These are phyloP conservation scores for Botrylloides violaceus DNA, from an alignment of 23 tunicate species.

Conservation along the genomic window DNA sequence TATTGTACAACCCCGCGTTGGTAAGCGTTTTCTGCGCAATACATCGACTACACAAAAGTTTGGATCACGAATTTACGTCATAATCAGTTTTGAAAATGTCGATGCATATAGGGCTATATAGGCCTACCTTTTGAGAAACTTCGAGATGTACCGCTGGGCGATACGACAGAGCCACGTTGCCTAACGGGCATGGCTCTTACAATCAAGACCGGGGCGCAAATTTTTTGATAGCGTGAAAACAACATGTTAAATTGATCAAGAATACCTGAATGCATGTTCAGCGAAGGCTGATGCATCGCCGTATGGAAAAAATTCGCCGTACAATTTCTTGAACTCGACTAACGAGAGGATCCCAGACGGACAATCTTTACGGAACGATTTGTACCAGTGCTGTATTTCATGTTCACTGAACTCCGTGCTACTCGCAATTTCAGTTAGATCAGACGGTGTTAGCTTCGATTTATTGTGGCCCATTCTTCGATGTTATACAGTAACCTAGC, in stretches of 20 bases:
- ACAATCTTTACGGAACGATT: constrained; percentile 79
- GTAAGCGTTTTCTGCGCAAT: no score
- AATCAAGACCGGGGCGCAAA: no score
- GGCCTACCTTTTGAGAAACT: no score
- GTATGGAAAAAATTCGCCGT: constrained; percentile 65
- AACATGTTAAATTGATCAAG: background rate
- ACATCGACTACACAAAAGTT: no score
- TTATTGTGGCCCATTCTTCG: constrained; percentile 75
- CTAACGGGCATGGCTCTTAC: no score
- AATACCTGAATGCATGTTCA: constrained; percentile 66
- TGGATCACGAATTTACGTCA: no score
- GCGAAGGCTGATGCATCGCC: constrained; percentile 92
- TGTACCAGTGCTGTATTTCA: constrained; percentile 79
- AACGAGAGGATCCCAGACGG: constrained; percentile 76
- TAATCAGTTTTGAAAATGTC: no score
- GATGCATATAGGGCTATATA: no score
- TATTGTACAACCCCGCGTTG: no score
- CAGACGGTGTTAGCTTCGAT: constrained; percentile 67
- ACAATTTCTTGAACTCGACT: constrained; percentile 52
- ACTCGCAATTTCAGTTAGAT: constrained; percentile 42
- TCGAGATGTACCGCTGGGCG: no score
- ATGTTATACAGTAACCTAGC: no score
- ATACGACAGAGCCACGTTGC: no score
- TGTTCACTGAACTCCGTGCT: constrained; percentile 79
- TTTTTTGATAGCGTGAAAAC: background rate